Conservation (phyloP, 2,113 vertebrate genomes). For the Corythoichthys intestinalis region DNA sequence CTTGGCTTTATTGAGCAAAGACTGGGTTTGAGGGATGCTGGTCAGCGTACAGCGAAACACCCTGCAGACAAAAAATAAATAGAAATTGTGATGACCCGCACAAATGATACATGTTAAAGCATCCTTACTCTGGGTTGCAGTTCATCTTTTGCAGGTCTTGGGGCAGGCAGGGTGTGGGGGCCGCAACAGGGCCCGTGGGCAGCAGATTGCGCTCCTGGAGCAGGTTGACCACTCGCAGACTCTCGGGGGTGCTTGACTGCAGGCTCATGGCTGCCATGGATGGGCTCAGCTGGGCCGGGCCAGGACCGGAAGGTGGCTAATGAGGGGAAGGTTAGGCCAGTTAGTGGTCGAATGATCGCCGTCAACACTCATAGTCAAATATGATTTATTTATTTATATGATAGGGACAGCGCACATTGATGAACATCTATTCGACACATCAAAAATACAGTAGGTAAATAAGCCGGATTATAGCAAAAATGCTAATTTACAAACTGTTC, state of each 20-base stretch:
- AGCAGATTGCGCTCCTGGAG: constrained; percentile 95
- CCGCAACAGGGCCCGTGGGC: constrained; percentile 72
- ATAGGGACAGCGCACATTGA: no score
- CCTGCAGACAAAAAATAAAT: constrained; percentile 59
- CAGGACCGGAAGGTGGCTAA: constrained; percentile 73
- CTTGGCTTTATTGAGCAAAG: constrained; percentile 95
- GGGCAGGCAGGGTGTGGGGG: constrained; percentile 86
- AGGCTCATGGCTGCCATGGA: constrained; percentile 83
- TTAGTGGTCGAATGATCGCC: no score
- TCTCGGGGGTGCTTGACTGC: constrained; percentile 80
- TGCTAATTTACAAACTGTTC: no score
- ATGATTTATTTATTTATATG: no score
- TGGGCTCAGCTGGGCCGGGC: constrained; percentile 79
- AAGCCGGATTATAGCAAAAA: no score
- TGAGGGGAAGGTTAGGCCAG: not conserved
- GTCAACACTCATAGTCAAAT: no score
- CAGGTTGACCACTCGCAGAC: constrained; percentile 86
- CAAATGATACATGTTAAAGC: not conserved
- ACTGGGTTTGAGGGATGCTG: constrained; percentile 95
- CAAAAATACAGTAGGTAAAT: no score
- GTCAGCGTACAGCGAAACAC: constrained; percentile 92
- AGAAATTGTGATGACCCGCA: not conserved
- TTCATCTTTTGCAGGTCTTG: constrained; percentile 93
- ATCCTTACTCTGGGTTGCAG: constrained; percentile 86
- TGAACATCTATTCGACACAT: no score